These are phyloP conservation scores for Cervus canadensis DNA, from an alignment of 2,113 vertebrate species.

Conservation along the genomic window DNA sequence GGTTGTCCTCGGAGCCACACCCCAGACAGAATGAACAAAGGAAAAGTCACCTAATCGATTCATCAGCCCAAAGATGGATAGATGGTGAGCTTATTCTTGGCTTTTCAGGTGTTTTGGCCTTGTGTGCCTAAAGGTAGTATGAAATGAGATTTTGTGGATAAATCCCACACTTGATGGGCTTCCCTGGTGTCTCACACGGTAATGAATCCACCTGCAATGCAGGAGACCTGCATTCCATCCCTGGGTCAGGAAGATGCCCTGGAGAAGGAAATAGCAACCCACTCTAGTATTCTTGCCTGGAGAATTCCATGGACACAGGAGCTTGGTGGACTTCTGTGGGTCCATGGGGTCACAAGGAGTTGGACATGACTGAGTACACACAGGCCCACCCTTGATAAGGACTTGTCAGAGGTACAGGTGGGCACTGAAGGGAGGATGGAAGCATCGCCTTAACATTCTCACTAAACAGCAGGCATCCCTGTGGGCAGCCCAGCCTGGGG, in stretches of 20 bases:
- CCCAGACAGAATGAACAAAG: fast-evolving
- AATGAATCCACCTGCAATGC: neutral
- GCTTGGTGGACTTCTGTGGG: neutral
- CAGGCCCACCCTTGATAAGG: neutral
- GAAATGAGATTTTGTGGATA: neutral
- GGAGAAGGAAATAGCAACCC: neutral
- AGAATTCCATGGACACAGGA: neutral
- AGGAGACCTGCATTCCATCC: neutral
- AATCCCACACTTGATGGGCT: neutral
- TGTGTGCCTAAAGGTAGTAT: neutral
- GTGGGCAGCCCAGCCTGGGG: neutral
- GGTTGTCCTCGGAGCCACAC: neutral
- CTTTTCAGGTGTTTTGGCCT: neutral
- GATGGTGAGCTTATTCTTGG: fast-evolving
- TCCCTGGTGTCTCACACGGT: neutral
- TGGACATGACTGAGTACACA: neutral
- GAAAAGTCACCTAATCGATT: fast-evolving
- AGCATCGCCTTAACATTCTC: fast-evolving
- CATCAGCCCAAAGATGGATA: fast-evolving
- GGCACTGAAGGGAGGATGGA: fast-evolving
- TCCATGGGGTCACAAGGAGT: neutral
- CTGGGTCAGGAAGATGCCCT: neutral
- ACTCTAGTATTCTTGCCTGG: neutral
- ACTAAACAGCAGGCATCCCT: neutral
- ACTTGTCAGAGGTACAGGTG: fast-evolving